Evolutionary conservation across 2,888 invertebrate species (phyloP).

Genomic region (Metopia argyrocephala): DNA sequence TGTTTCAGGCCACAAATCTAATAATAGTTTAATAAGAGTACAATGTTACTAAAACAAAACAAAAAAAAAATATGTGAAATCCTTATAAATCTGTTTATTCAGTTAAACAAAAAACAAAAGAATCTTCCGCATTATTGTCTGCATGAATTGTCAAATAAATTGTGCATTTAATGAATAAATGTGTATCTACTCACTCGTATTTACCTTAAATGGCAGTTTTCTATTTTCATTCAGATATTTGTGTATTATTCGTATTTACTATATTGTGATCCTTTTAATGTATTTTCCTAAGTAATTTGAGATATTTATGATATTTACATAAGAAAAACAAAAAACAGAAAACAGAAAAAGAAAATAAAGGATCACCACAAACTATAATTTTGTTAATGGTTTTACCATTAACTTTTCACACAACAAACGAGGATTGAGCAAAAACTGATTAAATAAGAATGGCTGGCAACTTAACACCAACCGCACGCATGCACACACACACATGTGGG

Average conservation of each 20-base stretch:
- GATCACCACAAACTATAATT: conserved; percentile 18
- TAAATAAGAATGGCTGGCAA: conserved; percentile 17
- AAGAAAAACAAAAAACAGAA: conserved; percentile 36
- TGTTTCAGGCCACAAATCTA: no score
- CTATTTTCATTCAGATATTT: conserved; percentile 37
- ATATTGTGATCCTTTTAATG: conserved; percentile 58
- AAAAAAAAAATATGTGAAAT: no score
- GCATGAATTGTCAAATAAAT: no score
- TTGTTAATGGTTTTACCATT: conserved; percentile 71
- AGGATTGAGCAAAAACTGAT: neutral
- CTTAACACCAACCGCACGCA: conserved; percentile 24
- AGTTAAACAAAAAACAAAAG: conserved; percentile 37
- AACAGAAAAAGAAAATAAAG: conserved; percentile 22
- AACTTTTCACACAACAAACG: conserved; percentile 69
- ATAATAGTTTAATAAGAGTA: no score
- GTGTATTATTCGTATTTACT: conserved; percentile 53
- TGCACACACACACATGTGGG: conserved; percentile 33
- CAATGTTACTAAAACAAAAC: no score
- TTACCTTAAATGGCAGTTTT: conserved; percentile 58
- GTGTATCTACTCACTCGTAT: conserved; percentile 46
- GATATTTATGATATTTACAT: conserved; percentile 64
- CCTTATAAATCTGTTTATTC: conserved; percentile 52
- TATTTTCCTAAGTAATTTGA: conserved; percentile 62
- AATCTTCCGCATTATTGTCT: conserved; percentile 57
- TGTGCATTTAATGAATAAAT: conserved; percentile 21